These are phyloP conservation scores for Thelaira solivaga DNA, from an alignment of 2,888 invertebrate species.

Conservation along the genomic window DNA sequence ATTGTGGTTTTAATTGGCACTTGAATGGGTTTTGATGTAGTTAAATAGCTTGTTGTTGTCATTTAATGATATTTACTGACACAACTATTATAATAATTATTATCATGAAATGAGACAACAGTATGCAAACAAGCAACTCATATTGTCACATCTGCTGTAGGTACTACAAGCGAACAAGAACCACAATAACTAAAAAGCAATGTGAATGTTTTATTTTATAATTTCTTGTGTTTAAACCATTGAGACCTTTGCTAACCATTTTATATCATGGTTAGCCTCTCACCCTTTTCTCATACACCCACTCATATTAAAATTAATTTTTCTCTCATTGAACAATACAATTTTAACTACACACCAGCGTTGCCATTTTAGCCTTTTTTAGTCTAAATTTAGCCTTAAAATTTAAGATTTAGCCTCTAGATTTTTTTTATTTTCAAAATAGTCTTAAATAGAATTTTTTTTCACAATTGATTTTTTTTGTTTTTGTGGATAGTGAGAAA, in stretches of 20 bases:
- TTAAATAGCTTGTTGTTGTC: conserved; percentile 61
- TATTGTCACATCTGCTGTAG: conserved; percentile 36
- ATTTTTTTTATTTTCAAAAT: too few species aligned
- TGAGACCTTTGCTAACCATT: not conserved
- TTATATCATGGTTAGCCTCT: not conserved
- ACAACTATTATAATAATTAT: conserved; percentile 26
- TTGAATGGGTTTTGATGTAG: conserved; percentile 62
- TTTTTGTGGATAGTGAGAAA: too few species aligned
- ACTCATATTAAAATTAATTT: not conserved
- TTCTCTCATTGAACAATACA: too few species aligned
- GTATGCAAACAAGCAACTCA: conserved; percentile 3
- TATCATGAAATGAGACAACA: conserved; percentile 3
- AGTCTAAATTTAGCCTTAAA: too few species aligned
- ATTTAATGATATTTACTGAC: conserved; percentile 58
- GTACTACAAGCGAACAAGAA: not conserved
- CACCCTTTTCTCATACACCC: not conserved
- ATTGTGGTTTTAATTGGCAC: conserved; percentile 63
- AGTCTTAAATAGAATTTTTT: too few species aligned
- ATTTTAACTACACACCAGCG: too few species aligned
- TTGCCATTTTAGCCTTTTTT: too few species aligned
- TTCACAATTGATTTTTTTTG: too few species aligned
- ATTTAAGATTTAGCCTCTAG: too few species aligned
- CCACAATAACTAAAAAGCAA: not conserved
- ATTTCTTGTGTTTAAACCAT: conserved; percentile 21
- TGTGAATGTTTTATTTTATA: conserved; percentile 50